phyloP scores from a whole-genome alignment of 2,113 vertebrate genomes.

The Eulemur macaco region DNA sequence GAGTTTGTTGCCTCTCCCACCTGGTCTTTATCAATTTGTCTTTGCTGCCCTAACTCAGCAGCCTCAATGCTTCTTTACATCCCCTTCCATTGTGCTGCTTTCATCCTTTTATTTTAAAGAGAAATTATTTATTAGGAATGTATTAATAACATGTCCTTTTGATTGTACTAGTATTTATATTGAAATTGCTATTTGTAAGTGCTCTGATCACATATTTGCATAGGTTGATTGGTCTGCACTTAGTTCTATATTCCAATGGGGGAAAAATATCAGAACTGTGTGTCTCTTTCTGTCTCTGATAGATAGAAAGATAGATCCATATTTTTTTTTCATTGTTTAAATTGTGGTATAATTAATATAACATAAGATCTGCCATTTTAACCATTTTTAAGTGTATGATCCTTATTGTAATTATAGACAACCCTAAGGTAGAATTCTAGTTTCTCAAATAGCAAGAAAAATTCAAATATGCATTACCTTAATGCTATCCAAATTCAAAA shows the following conservation, averaged over 20 bases:
- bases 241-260: background rate
- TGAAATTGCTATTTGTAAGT: background rate
- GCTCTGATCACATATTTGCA: background rate
- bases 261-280: background rate
- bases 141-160: background rate
- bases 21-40: background rate
- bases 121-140: background rate
- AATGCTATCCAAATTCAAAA: background rate
- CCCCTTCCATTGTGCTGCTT: background rate
- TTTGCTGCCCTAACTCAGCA: background rate
- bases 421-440: background rate
- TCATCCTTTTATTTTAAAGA: background rate
- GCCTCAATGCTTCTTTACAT: background rate
- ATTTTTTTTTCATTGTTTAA: background rate
- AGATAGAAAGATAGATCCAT: background rate
- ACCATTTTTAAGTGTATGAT: background rate
- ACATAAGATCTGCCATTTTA: background rate
- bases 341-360: background rate
- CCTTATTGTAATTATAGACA: background rate
- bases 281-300: background rate
- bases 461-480: background rate
- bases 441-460: background rate
- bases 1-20: background rate
- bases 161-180: background rate
- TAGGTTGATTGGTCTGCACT: background rate